Evolutionary conservation across 2,113 vertebrate species (phyloP).

Genomic region (Garra rufa): DNA sequence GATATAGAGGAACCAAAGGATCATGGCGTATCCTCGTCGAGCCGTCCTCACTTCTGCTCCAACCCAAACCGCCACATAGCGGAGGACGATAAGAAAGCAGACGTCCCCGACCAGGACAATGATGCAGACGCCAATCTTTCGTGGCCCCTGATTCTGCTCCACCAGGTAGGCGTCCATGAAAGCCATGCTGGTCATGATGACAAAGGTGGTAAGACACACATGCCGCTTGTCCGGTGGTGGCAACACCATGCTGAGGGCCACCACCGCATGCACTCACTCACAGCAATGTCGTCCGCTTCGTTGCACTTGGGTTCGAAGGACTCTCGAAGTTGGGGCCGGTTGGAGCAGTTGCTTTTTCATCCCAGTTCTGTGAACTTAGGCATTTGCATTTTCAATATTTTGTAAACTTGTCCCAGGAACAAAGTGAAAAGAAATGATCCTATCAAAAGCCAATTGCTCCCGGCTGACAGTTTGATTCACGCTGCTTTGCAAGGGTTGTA

Average conservation of each 20-base stretch:
- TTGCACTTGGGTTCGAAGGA: constrained; percentile 3
- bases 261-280: constrained; percentile 45
- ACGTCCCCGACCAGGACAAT: constrained; percentile 96
- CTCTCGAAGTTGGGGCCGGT: constrained; percentile 3
- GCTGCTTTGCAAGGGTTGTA: background rate
- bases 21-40: constrained; percentile 95
- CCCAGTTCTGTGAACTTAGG: background rate
- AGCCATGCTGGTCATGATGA: constrained; percentile 99
- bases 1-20: constrained; percentile 98
- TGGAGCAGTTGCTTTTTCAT: constrained; percentile 10
- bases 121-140: constrained; percentile 97
- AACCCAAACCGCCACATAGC: constrained; percentile 97
- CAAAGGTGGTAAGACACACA: constrained; percentile 97
- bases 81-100: constrained; percentile 95
- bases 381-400: background rate
- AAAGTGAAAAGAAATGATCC: background rate
- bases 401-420: background rate
- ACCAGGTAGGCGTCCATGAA: constrained; percentile 99
- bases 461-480: no score
- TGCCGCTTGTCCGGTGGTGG: constrained; percentile 97
- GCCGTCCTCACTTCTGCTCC: constrained; percentile 96
- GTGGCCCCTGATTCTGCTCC: constrained; percentile 97
- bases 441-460: background rate
- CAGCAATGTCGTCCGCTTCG: constrained; percentile 4
- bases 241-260: constrained; percentile 91